Base-by-base conservation (phyloP, 2,888 invertebrate species). In the Lasioglossum vierecki region DNA sequence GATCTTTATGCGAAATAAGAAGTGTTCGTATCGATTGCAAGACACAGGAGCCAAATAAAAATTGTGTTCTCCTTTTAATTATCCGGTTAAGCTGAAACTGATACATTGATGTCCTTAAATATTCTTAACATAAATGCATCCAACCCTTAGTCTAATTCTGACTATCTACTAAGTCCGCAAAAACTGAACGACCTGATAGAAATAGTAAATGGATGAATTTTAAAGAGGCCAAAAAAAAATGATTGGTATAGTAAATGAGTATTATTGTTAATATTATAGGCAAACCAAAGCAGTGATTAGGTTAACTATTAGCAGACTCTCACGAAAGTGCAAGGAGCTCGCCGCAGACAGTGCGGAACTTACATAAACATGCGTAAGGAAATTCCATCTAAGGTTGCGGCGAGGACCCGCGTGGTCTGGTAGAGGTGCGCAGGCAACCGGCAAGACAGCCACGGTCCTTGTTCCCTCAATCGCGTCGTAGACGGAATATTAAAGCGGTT, bases 351-450 rank as follows among this genome's bases (percentile, higher is more conserved):
- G 72, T 26, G 30, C 13, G 30, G 30, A 44, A 44, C 44, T 44
- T 71, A 26, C 70, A 41, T 66, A 66, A 35, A 66, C 66, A 35
- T 22, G 66, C 35, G 66, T 22, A 22, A 11, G 9, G 75, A 70
- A 80, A 80, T 75, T 75, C 76, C 75, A 30, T 44, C 53, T 26
- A 70, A 80, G 30, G 53, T 73, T 41, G 76, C 73, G 68, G 8
- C 76, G 53, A 76, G 75, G 66, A 44, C 53, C 41, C 44, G 44
- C 30, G 63, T n/a, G 46, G 46, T 30, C n/a, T 35, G 30, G 53
- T 8, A 22, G 53, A 53, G 46, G 22, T 22, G 60, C 26, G 13
- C 60, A 26, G 18, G 46, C 6, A 53, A n/a, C 53, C n/a, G 22
- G 22, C 53, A n/a, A 53, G 53, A n/a, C 9, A n/a, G 53, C 53